A percentile compares a stretch with the other conserved stretches of the same genome.
These are phyloP conservation scores for Eudyptes chrysolophus DNA, from an alignment of 2,113 vertebrate genomes.

Conservation along the genomic window DNA sequence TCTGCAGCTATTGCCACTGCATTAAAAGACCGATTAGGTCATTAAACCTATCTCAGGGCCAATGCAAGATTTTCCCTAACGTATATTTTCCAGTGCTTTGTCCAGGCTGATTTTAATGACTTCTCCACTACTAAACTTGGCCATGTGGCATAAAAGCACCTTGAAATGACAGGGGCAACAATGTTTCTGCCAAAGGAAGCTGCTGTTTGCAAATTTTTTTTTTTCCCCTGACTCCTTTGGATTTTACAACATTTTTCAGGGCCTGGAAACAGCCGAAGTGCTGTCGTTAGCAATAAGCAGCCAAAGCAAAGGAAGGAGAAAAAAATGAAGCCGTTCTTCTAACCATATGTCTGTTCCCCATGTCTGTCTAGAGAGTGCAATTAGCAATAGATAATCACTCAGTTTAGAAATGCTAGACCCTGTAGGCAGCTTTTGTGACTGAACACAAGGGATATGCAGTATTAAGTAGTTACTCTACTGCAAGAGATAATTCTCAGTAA, in stretches of 20 bases:
- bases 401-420: constrained; percentile 15
- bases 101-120: background rate
- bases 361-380: constrained; percentile 20
- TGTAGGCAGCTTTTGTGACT: constrained; percentile 10
- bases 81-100: background rate
- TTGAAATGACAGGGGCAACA: background rate
- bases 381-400: constrained; percentile 46
- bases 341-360: constrained; percentile 27
- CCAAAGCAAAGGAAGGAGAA: background rate
- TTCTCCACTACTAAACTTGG: background rate
- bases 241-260: constrained; percentile 27
- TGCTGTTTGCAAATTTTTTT: background rate
- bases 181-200: background rate
- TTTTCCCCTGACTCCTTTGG: background rate
- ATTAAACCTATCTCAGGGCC: background rate
- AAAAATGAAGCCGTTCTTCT: background rate
- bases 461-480: constrained; percentile 13
- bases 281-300: background rate
- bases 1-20: background rate
- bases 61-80: background rate
- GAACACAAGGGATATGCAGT: constrained; percentile 6
- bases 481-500: constrained; percentile 25
- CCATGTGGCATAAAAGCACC: background rate
- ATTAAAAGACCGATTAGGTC: background rate
- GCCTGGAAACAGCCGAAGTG: background rate